Conservation (phyloP, 2,797 vertebrate genomes). For the Chiroxiphia lanceolata region DNA sequence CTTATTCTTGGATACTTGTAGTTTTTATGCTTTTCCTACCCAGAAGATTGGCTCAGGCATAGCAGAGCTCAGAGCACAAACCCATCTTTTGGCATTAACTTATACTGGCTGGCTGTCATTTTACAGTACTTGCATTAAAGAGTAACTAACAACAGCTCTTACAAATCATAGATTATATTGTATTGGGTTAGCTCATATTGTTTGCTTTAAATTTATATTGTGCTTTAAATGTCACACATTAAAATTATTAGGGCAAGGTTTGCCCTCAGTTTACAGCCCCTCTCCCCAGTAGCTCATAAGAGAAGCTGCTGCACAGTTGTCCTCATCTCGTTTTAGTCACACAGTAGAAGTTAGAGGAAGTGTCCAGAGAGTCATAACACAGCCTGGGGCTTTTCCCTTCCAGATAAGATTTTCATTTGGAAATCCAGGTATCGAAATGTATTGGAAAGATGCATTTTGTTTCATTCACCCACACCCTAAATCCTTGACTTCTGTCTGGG, state of each 20-base stretch:
- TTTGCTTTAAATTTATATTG: slow-evolving; percentile 59
- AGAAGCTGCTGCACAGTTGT: not conserved
- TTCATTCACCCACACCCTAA: not conserved
- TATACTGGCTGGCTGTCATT: slow-evolving; percentile 64
- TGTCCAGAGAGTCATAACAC: not conserved
- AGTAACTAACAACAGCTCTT: slow-evolving; percentile 61
- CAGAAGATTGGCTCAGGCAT: slow-evolving; percentile 67
- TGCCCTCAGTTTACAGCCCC: slow-evolving; percentile 36
- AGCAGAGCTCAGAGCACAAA: slow-evolving; percentile 61
- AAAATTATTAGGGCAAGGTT: slow-evolving; percentile 45
- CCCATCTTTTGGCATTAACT: slow-evolving; percentile 64
- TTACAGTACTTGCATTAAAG: slow-evolving; percentile 67
- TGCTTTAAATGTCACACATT: slow-evolving; percentile 50
- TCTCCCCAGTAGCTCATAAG: not conserved
- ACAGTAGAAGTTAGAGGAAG: not conserved
- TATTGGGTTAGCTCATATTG: slow-evolving; percentile 45
- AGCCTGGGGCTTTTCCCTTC: not conserved
- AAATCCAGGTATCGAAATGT: not conserved
- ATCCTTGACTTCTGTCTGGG: not conserved
- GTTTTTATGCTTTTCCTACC: slow-evolving; percentile 59
- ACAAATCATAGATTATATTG: slow-evolving; percentile 49
- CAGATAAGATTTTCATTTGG: not conserved
- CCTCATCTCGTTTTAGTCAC: not conserved
- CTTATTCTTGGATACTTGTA: slow-evolving; percentile 68
- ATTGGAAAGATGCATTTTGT: not conserved